Percentiles rank a stretch among this genome's conserved stretches.
phyloP scores from a whole-genome alignment of 2,888 invertebrate genomes.

The Fragum fragum region DNA sequence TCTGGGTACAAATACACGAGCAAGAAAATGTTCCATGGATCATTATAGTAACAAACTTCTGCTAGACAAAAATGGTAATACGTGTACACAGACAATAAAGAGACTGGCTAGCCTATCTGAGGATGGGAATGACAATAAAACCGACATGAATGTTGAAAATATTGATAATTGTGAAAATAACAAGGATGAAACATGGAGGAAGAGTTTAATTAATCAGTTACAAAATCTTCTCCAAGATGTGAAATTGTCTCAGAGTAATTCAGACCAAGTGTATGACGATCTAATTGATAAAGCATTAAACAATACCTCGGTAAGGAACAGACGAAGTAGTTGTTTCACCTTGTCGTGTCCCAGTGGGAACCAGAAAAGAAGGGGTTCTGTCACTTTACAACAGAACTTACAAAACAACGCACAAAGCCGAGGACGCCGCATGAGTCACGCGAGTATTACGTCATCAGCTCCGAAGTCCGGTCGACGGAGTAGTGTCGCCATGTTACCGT shows the following conservation, averaged over 20 bases:
- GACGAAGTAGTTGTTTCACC: constrained; percentile 15
- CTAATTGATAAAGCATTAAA: constrained; percentile 8
- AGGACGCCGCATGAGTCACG: constrained; percentile 22
- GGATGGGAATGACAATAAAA: background rate
- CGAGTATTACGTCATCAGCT: constrained; percentile 1
- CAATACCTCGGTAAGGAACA: background rate
- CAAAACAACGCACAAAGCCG: constrained; percentile 11
- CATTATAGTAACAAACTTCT: constrained; percentile 21
- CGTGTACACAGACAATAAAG: background rate
- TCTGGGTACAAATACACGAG: constrained; percentile 2
- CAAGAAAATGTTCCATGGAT: constrained; percentile 11
- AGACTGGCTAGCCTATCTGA: constrained; percentile 6
- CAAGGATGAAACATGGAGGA: constrained; percentile 5
- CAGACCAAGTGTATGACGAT: constrained; percentile 13
- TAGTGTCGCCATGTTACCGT: constrained; percentile 12
- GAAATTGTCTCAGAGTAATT: background rate
- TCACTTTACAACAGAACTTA: background rate
- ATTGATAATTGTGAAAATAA: background rate
- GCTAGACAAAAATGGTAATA: constrained; percentile 13
- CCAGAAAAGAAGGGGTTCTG: background rate
- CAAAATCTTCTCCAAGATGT: constrained; percentile 13
- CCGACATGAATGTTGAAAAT: background rate
- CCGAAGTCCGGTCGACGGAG: constrained; percentile 15
- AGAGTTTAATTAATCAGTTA: constrained; percentile 12
- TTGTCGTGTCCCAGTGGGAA: background rate